Evolutionary conservation across 2,113 vertebrate genomes (phyloP).

Genomic region (Lamprologus speciosus): DNA sequence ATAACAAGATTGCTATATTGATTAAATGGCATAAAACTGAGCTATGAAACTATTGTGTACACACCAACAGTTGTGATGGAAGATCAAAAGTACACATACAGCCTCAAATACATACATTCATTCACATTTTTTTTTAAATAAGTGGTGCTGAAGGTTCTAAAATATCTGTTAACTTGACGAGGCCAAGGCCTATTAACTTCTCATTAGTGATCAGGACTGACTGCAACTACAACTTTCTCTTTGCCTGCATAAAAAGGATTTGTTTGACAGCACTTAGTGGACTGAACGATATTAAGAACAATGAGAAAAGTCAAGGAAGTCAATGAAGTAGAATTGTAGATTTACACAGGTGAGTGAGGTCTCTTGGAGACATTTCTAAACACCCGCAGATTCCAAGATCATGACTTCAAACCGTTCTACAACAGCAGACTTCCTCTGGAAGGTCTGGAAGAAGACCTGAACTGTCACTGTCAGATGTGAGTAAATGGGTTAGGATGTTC

Average conservation of each 20-base stretch:
- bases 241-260: background rate
- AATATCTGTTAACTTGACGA: background rate
- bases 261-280: background rate
- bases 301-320: background rate
- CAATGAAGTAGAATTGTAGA: background rate
- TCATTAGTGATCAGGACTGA: background rate
- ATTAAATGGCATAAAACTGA: background rate
- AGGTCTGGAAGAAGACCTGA: background rate
- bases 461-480: background rate
- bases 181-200: background rate
- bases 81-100: background rate
- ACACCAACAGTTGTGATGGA: background rate
- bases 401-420: background rate
- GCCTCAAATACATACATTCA: background rate
- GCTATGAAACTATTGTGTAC: background rate
- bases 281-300: background rate
- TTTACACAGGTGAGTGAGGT: background rate
- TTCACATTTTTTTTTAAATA: fast-evolving
- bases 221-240: background rate
- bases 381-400: background rate
- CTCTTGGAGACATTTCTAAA: background rate
- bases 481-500: background rate
- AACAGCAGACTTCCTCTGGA: background rate
- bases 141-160: background rate
- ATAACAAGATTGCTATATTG: background rate